A percentile compares a stretch with the other conserved stretches of the same genome.
Evolutionary conservation across 2,113 vertebrate species (phyloP).

Genomic region (Raphicerus campestris): DNA sequence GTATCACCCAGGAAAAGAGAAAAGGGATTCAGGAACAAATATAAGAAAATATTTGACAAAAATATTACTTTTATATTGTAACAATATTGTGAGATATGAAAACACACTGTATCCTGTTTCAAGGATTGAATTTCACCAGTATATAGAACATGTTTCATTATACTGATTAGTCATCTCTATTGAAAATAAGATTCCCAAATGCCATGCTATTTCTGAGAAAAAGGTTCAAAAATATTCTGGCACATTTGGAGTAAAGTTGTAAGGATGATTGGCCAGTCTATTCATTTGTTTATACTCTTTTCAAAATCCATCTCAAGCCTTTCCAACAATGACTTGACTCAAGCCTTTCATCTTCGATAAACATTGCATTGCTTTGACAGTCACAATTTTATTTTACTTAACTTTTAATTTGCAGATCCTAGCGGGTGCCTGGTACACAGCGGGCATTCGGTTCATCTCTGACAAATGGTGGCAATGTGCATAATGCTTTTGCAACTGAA

Average conservation of each 20-base stretch:
- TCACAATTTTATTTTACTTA: neutral
- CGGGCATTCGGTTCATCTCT: neutral
- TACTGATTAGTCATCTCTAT: neutral
- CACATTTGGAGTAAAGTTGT: neutral
- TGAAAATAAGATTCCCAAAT: slow-evolving; percentile 14
- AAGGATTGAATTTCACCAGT: slow-evolving; percentile 4
- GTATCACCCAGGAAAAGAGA: neutral
- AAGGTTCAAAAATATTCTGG: neutral
- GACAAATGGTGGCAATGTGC: neutral
- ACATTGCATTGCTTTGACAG: neutral
- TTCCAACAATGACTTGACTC: neutral
- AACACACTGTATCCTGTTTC: slow-evolving; percentile 11
- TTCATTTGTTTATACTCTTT: slow-evolving; percentile 15
- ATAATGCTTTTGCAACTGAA: neutral
- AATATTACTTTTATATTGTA: neutral
- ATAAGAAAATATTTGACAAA: neutral
- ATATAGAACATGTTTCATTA: neutral
- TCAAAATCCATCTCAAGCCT: neutral
- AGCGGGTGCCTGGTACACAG: neutral
- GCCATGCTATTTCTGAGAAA: neutral
- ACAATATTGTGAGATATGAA: neutral
- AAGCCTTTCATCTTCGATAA: neutral
- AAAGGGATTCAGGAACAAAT: neutral
- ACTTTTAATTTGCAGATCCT: neutral
- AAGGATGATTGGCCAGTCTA: neutral